Conservation (phyloP, 1,140 invertebrate genomes). For the Coenobita brevimanus region DNA sequence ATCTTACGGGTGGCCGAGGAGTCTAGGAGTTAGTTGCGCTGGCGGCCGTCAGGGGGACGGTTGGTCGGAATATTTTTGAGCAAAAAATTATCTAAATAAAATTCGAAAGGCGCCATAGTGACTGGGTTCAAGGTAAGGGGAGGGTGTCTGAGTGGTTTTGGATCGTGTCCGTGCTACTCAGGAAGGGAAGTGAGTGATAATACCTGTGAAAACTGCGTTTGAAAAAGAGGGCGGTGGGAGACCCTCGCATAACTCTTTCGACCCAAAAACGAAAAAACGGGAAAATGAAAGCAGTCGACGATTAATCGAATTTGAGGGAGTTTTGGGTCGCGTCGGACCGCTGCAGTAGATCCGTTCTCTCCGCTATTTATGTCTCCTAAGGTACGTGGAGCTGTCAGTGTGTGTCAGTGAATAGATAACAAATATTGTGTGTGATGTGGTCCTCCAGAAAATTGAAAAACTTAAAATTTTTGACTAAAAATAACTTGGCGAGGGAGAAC, state of each 20-base stretch:
- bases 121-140: constrained; percentile 66
- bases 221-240: constrained; percentile 52
- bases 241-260: constrained; percentile 47
- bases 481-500: constrained; percentile 22
- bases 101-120: constrained; percentile 70
- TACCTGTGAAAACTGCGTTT: constrained; percentile 46
- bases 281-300: constrained; percentile 64
- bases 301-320: constrained; percentile 61
- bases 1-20: constrained; percentile 51
- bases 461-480: neutral
- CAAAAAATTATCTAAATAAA: constrained; percentile 70
- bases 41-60: constrained; percentile 65
- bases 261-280: constrained; percentile 63
- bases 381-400: constrained; percentile 53
- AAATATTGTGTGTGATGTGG: neutral
- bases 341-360: constrained; percentile 20
- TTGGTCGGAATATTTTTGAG: constrained; percentile 69
- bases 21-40: constrained; percentile 45
- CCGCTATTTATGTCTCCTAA: constrained; percentile 69
- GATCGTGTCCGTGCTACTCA: constrained; percentile 17
- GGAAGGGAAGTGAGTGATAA: constrained; percentile 13
- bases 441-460: neutral
- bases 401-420: constrained; percentile 1
- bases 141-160: constrained; percentile 53
- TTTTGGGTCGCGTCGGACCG: constrained; percentile 37